Base-by-base conservation (phyloP, 2,888 invertebrate genomes). In the Macaria liturata region DNA sequence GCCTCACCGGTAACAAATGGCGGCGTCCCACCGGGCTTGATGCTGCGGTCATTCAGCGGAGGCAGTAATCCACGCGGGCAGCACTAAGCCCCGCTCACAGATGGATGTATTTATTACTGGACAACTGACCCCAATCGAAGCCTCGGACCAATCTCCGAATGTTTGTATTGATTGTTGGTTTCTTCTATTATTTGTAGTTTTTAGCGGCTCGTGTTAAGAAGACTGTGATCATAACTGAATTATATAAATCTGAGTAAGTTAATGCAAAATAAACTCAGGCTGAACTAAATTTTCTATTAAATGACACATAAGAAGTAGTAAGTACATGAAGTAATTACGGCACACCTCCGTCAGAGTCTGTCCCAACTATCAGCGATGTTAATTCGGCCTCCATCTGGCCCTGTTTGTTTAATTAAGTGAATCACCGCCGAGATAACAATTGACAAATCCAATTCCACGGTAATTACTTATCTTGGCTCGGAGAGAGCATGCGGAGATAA, bases 401-500 rank as follows among this genome's bases (percentile, higher is more conserved):
- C 59, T 46, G 52, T 54, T 64, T 49, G 56, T 69, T 69, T 75
- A 74, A 76, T 77, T 74, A 69, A 72, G 70, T 77, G 76, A 78
- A 72, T 76, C 75, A 74, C 70, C 65, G 69, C 61, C 60, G 60
- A 70, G 72, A 77, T 75, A 75, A 79, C 77, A 75, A 73, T 70
- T 69, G 63, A 68, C 74, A 75, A 73, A 77, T 75, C 72, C 70
- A 77, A 78, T 79, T 72, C 67, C 47, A 67, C 54, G 60, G 72
- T 77, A 76, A 78, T 79, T 77, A 78, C 72, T 72, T 72, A 75
- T 74, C 73, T 74, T 58, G 54, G 55, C 73, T 74, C 58, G 54
- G 54, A 61, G 56, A 54, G 68, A 64, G 64, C 66, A 65, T 61
- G 62, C 66, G 48, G 49, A 66, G 61, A 64, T 74, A 72, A 71